Evolutionary conservation across 2,888 invertebrate species (phyloP).

Genomic region (Erebia ligea): DNA sequence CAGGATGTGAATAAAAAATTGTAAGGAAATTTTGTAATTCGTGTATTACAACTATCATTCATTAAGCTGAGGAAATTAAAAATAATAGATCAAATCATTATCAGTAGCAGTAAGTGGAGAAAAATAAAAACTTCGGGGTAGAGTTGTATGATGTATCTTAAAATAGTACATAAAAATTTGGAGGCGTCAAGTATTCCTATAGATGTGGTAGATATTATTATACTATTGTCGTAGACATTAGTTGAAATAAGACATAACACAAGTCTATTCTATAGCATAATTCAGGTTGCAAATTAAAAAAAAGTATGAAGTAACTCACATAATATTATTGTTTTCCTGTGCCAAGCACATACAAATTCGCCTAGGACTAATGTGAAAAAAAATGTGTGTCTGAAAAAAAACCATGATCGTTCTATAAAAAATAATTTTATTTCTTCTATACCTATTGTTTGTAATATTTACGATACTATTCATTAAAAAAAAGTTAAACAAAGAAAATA

Average conservation of each 20-base stretch:
- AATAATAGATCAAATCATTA: slow-evolving; percentile 20
- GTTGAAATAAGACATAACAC: not conserved
- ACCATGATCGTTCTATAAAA: not conserved
- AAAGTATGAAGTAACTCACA: not conserved
- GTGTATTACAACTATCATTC: not conserved
- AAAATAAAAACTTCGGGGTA: slow-evolving; percentile 2
- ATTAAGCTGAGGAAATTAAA: not conserved
- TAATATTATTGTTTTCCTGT: not conserved
- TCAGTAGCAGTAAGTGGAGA: slow-evolving; percentile 24
- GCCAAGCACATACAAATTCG: not conserved
- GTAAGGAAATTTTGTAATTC: slow-evolving; percentile 18
- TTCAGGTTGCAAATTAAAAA: not conserved
- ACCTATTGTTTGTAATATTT: too few relatives aligned
- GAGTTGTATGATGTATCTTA: not conserved
- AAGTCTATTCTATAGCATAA: not conserved
- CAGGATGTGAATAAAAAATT: slow-evolving; percentile 16
- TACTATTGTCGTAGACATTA: slow-evolving; percentile 1
- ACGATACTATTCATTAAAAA: too few relatives aligned
- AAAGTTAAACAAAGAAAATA: too few relatives aligned
- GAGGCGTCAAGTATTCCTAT: slow-evolving; percentile 17
- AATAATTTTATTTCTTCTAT: too few relatives aligned
- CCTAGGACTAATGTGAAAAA: not conserved
- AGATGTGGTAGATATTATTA: slow-evolving; percentile 9
- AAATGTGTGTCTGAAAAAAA: not conserved
- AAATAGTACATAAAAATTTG: not conserved